phyloP scores from a whole-genome alignment of 2,113 vertebrate species.

The Chascanopsetta lugubris region DNA sequence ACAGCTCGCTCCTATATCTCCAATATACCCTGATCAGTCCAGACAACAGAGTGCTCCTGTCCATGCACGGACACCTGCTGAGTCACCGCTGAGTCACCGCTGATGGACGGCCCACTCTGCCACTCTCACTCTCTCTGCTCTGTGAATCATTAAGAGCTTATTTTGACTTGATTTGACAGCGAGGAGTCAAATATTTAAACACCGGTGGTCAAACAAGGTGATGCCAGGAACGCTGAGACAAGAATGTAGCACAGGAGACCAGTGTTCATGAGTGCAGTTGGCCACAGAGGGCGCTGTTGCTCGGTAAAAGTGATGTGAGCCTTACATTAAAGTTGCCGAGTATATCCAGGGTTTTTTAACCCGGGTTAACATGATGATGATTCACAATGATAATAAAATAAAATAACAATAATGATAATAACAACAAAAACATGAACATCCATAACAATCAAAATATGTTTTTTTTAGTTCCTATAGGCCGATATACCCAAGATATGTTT shows the following conservation, averaged over 20 bases:
- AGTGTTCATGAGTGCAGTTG: too few relatives aligned
- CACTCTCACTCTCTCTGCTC: constrained; percentile 15
- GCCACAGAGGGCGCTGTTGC: too few relatives aligned
- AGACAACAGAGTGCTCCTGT: constrained; percentile 28
- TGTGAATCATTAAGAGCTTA: constrained; percentile 11
- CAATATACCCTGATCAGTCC: constrained; percentile 44
- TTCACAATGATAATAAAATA: too few relatives aligned
- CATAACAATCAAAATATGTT: too few relatives aligned
- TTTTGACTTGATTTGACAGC: constrained; percentile 22
- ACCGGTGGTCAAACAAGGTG: constrained; percentile 8
- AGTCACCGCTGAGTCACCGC: constrained; percentile 43
- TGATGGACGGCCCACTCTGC: constrained; percentile 7
- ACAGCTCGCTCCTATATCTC: constrained; percentile 29
- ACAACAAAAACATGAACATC: too few relatives aligned
- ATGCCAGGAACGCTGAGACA: neutral
- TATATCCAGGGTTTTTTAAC: too few relatives aligned
- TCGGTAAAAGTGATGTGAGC: too few relatives aligned
- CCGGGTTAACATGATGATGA: too few relatives aligned
- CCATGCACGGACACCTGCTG: neutral
- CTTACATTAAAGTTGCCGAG: too few relatives aligned
- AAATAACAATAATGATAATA: too few relatives aligned
- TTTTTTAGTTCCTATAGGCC: too few relatives aligned
- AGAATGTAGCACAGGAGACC: neutral
- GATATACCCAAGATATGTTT: too few relatives aligned
- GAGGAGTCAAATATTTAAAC: constrained; percentile 11